These are phyloP conservation scores for Xestia c-nigrum DNA, from an alignment of 2,888 invertebrate species.

Conservation along the genomic window DNA sequence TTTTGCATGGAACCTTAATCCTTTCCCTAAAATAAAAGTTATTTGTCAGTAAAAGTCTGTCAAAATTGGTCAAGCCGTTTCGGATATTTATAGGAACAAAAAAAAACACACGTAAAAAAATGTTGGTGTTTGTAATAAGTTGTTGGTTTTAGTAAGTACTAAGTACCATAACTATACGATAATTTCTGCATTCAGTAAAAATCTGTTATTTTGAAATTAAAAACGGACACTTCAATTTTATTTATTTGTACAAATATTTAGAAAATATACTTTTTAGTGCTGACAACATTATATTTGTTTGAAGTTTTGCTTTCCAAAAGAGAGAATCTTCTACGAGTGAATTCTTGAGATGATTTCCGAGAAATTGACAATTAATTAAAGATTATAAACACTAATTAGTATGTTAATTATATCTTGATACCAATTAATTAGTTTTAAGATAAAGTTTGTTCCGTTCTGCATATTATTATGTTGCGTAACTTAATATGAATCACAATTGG, in stretches of 20 bases:
- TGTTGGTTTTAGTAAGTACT: too few relatives aligned
- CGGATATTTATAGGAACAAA: too few relatives aligned
- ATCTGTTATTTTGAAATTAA: too few relatives aligned
- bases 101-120: too few relatives aligned
- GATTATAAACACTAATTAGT: constrained; percentile 13
- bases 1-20: too few relatives aligned
- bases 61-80: too few relatives aligned
- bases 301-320: constrained; percentile 23
- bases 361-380: constrained; percentile 27
- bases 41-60: too few relatives aligned
- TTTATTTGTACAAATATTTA: neutral
- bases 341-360: constrained; percentile 30
- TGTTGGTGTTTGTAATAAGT: too few relatives aligned
- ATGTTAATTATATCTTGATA: constrained; percentile 2
- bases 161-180: too few relatives aligned
- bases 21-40: too few relatives aligned
- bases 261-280: neutral
- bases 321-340: neutral
- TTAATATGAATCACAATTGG: neutral
- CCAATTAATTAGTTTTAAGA: constrained; percentile 12
- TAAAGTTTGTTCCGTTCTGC: neutral
- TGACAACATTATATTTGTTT: constrained; percentile 12
- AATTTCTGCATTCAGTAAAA: too few relatives aligned
- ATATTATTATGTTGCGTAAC: neutral
- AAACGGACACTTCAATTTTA: too few relatives aligned